A percentile compares a stretch with the other conserved stretches of the same genome.
Evolutionary conservation across 2,113 vertebrate genomes (phyloP).

Genomic region (Albula glossodonta): DNA sequence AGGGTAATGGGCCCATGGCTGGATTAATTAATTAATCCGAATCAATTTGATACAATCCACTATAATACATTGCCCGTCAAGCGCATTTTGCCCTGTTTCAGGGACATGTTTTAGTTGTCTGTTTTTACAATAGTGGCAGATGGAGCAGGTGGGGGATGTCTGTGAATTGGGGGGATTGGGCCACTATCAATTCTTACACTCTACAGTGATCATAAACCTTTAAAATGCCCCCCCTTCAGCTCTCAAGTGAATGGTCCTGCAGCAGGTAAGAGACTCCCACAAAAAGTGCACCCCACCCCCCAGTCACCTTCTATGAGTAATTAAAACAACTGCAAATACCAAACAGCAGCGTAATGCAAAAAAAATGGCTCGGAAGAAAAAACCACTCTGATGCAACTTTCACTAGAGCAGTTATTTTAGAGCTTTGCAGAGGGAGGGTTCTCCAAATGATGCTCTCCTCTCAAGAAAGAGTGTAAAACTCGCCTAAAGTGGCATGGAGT

Average conservation of each 20-base stretch:
- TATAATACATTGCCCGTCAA: no score
- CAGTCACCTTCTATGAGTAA: neutral
- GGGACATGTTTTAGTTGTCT: no score
- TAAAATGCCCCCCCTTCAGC: neutral
- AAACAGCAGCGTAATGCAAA: neutral
- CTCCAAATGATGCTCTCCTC: neutral
- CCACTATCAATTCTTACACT: no score
- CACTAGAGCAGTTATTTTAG: neutral
- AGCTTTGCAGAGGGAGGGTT: neutral
- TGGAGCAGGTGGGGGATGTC: no score
- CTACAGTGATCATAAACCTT: neutral
- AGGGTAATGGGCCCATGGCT: no score
- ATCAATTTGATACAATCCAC: no score
- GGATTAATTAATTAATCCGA: no score
- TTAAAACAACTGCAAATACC: neutral
- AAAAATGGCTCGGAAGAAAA: neutral
- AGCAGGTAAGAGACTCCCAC: neutral
- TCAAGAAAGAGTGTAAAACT: neutral
- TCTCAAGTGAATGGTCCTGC: neutral
- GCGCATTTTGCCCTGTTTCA: no score
- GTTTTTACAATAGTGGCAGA: no score
- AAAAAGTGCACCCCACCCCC: neutral
- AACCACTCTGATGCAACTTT: neutral
- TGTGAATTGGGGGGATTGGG: no score
- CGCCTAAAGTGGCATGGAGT: neutral